Conservation (phyloP, 2,113 vertebrate species). For the Cricetomys ansorgei region DNA sequence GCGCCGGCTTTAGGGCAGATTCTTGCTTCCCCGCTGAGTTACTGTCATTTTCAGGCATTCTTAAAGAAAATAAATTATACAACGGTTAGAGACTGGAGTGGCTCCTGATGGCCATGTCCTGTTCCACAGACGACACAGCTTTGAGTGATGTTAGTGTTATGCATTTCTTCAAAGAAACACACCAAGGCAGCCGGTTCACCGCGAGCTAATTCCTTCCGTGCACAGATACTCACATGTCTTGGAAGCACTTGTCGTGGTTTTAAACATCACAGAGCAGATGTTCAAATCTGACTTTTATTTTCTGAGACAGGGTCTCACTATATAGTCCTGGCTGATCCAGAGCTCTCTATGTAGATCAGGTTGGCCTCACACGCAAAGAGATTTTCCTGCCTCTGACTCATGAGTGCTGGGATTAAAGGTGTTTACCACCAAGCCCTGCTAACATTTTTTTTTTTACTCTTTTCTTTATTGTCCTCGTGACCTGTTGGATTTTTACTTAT, state of each 20-base stretch:
- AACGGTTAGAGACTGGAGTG: not conserved
- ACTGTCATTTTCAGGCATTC: conserved; percentile 30
- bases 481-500: not conserved
- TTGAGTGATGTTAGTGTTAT: conserved; percentile 11
- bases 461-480: not conserved
- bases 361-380: not conserved
- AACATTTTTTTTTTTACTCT: not conserved
- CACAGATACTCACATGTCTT: not conserved
- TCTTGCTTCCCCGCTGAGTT: not conserved
- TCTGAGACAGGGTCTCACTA: not conserved
- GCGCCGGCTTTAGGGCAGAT: not conserved
- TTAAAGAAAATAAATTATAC: conserved; percentile 30
- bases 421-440: not conserved
- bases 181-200: not conserved
- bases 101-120: not conserved
- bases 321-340: not conserved
- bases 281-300: not conserved
- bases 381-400: not conserved
- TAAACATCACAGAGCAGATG: not conserved
- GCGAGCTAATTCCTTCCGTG: not conserved
- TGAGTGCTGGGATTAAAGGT: not conserved
- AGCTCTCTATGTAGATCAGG: not conserved
- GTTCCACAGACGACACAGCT: conserved; percentile 20
- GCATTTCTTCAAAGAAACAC: conserved; percentile 12
- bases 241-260: not conserved